phyloP scores from a whole-genome alignment of 2,888 invertebrate species.

The Polydrusus cervinus region DNA sequence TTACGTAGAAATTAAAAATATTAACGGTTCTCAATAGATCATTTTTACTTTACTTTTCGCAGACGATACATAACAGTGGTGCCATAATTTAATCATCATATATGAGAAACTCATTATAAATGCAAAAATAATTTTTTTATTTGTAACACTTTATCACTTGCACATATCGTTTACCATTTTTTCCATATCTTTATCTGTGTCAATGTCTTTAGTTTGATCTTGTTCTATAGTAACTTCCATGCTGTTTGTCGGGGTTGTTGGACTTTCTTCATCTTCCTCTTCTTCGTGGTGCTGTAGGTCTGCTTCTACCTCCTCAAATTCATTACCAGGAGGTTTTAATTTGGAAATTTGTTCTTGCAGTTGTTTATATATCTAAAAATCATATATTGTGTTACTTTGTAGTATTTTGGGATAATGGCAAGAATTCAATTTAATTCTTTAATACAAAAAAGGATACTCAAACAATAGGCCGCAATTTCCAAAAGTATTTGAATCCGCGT shows the following conservation, averaged over 20 bases:
- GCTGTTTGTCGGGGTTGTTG: conserved; percentile 61
- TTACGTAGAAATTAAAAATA: background rate
- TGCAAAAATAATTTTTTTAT: conserved; percentile 51
- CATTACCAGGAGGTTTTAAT: conserved; percentile 84
- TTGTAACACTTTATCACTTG: conserved; percentile 56
- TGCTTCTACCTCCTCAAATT: conserved; percentile 68
- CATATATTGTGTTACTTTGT: no score
- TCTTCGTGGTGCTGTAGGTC: conserved; percentile 47
- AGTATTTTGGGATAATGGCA: no score
- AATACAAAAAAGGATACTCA: no score
- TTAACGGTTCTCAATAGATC: background rate
- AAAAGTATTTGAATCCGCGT: no score
- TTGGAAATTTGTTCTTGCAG: conserved; percentile 90
- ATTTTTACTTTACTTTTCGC: conserved; percentile 35
- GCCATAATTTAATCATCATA: conserved; percentile 16
- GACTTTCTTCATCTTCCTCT: conserved; percentile 61
- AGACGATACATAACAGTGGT: conserved; percentile 26
- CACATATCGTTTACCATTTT: conserved; percentile 82
- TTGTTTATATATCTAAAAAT: conserved; percentile 71
- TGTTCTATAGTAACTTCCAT: conserved; percentile 60
- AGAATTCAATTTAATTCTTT: no score
- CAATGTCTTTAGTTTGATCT: conserved; percentile 69
- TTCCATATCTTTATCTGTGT: conserved; percentile 84
- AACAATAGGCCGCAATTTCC: no score
- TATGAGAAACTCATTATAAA: conserved; percentile 35